phyloP scores from a whole-genome alignment of 2,888 invertebrate genomes.

The Lacanobia wlatinum region DNA sequence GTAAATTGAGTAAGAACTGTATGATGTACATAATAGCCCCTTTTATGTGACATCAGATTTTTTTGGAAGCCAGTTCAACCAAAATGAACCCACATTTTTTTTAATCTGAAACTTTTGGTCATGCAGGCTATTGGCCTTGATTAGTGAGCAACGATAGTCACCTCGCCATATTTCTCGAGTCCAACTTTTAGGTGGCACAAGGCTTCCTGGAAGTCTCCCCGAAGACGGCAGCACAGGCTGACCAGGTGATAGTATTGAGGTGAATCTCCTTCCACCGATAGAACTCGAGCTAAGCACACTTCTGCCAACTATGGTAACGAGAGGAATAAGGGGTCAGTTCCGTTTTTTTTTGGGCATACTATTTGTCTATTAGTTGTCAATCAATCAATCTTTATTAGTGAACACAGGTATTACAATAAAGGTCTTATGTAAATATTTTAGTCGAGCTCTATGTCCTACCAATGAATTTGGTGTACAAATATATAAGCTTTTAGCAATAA shows the following conservation, averaged over 20 bases:
- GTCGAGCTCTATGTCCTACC: too few species aligned
- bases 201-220: constrained; percentile 76
- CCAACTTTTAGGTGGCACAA: constrained; percentile 78
- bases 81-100: too few species aligned
- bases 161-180: constrained; percentile 81
- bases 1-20: not conserved
- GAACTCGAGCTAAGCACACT: constrained; percentile 78
- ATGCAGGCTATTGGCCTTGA: not conserved
- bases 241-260: constrained; percentile 81
- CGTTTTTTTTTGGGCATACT: not conserved
- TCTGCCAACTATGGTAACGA: constrained; percentile 78
- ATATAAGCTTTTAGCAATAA: too few species aligned
- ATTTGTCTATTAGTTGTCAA: too few species aligned
- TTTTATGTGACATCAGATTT: not conserved
- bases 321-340: not conserved
- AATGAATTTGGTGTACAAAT: too few species aligned
- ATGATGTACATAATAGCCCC: not conserved
- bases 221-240: constrained; percentile 80
- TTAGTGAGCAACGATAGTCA: constrained; percentile 46
- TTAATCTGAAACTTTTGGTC: too few species aligned
- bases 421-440: too few species aligned
- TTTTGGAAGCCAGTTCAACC: too few species aligned
- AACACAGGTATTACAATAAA: too few species aligned
- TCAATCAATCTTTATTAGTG: too few species aligned
- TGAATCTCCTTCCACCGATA: constrained; percentile 75